Evolutionary conservation across 2,113 vertebrate species (phyloP).

Genomic region (Pandion haliaetus): DNA sequence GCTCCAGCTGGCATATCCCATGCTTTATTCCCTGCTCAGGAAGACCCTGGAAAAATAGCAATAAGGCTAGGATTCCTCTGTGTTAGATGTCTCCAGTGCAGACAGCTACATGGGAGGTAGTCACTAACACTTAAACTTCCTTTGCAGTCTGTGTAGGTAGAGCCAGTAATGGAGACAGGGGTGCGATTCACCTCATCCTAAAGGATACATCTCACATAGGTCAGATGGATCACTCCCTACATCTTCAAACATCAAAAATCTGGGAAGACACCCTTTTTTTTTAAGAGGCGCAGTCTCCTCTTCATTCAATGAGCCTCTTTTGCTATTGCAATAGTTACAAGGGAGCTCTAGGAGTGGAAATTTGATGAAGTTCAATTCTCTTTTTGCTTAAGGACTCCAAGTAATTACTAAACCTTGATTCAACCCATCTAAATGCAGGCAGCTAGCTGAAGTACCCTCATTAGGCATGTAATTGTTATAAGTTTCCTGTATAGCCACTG

Average conservation of each 20-base stretch:
- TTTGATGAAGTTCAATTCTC: not conserved
- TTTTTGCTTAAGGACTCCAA: not conserved
- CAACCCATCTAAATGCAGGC: not conserved
- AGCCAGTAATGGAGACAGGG: not conserved
- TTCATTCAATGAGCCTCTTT: not conserved
- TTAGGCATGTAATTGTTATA: not conserved
- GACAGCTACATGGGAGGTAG: not conserved
- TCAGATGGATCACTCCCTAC: not conserved
- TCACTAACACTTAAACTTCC: not conserved
- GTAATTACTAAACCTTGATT: conserved; percentile 1
- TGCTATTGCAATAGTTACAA: not conserved
- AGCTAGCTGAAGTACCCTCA: not conserved
- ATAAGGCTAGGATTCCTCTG: not conserved
- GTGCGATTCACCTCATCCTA: not conserved
- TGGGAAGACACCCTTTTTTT: not conserved
- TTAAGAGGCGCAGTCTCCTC: not conserved
- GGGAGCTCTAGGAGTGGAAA: not conserved
- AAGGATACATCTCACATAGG: not conserved
- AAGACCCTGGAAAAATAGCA: not conserved
- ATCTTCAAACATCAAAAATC: not conserved
- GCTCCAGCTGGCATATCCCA: not conserved
- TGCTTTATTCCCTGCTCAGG: not conserved
- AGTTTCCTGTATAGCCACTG: not conserved
- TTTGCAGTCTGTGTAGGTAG: not conserved
- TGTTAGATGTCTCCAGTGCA: not conserved